Evolutionary conservation across 2,113 vertebrate species (phyloP), one percentile per base, ranked within the genome.

Genomic region (Notiomystis cincta): DNA sequence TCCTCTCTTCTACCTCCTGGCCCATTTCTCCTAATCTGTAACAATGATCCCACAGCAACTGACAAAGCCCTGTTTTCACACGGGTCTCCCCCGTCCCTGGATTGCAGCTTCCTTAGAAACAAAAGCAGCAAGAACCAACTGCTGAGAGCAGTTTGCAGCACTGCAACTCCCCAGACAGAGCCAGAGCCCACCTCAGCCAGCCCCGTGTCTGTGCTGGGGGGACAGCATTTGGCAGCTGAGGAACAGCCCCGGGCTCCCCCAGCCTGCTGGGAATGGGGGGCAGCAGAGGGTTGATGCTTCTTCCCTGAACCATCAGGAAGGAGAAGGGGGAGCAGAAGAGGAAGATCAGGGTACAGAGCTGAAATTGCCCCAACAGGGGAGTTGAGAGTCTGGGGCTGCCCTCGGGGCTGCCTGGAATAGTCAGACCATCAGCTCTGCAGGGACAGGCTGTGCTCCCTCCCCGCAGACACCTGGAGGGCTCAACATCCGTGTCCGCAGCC

Each of bases 401-500:
- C 33, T 10, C n/a, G 1, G 76, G 57, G 77, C 38, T 70, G 86
- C 21, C 28, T 37, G 51, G 13, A 22, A 9, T 0, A 16, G 9
- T 2, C 65, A 6, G n/a, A 9, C 2, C 40, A 0, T 3, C 0
- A 4, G n/a, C 54, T 44, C 51, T 14, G 79, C 11, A 7, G 77
- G 77, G 61, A 3, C 76, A 11, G 81, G 64, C 71, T 25, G 40
- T 3, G 79, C 70, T 20, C 38, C 5, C 4, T 28, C 24, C 76
- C 48, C 16, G 40, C 54, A 42, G 72, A 3, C 64, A 28, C 40
- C 27, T 1, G 79, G 7, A 9, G 58, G 66, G 42, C 11, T 61
- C 91, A 13, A 0, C 40, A 2, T 2, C 14, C 17, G 69, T 3
- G 56, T 20, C 69, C 30, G 0, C 12, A 9, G 11, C 9, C 0